Evolutionary conservation across 2,797 vertebrate species (phyloP), one percentile per base, ranked within the genome.

Genomic region (Oryzias sinensis): DNA sequence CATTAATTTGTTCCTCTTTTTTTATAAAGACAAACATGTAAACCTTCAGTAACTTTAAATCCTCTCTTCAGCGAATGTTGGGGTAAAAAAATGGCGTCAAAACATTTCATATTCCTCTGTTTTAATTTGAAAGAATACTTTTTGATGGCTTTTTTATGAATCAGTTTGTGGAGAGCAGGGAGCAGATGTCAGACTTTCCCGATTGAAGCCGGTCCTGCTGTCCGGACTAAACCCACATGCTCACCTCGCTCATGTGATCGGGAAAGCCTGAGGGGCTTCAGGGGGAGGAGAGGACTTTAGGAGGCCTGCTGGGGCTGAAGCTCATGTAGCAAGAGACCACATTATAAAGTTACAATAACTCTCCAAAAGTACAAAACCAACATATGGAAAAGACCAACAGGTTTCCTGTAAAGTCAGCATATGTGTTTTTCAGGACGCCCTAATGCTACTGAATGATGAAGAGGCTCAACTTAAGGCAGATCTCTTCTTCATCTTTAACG

Each of bases 211-310:
- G 25, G 47, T 40, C 48, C 59, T 29, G 55, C 37, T 45, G 56
- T 75, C 52, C 67, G 43, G 70, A 22, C 49, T 79, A 79, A 80
- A 80, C 75, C 79, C 68, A 72, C 52, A 64, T 49, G 50, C 68
- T 56, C 2, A 17, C 59, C 59, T 43, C 33, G 0, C 29, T 77
- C 81, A 80, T 74, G 65, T 80, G 77, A 71, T 8, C 0, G 43
- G 33, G 47, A 50, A 62, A 61, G 61, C n/a, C 27, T 37, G 53
- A 75, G 33, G 11, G 8, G 43, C 42, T 50, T 43, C 14, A 37
- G 1, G 6, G 14, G 44, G 3, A 48, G 46, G 18, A 50, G 46
- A 43, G 29, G 2, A 50, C 14, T 41, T n/a, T n/a, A 7, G 17
- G 8, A 25, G 43, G 14, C 15, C 33, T 37, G 33, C 33, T 37